A percentile compares a stretch with the other conserved stretches of the same genome.
phyloP scores from a whole-genome alignment of 2,888 invertebrate genomes.

The Synergus itoensis region DNA sequence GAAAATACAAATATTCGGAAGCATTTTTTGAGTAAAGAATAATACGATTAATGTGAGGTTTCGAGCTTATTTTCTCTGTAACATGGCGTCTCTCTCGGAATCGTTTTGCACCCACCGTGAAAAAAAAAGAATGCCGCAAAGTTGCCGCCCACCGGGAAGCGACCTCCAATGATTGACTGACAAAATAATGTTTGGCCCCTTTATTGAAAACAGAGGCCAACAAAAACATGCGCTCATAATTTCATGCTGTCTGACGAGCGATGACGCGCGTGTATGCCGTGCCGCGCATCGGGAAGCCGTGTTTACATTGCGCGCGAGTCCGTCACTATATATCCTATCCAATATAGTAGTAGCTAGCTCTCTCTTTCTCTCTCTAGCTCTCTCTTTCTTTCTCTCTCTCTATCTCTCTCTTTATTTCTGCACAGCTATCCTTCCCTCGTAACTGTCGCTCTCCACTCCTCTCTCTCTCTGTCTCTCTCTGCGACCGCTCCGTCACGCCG shows the following conservation, averaged over 20 bases:
- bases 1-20: background rate
- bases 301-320: constrained; percentile 19
- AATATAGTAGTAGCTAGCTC: background rate
- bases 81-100: constrained; percentile 12
- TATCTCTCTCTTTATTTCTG: background rate
- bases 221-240: constrained; percentile 30
- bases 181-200: constrained; percentile 56
- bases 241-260: constrained; percentile 31
- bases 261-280: constrained; percentile 32
- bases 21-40: background rate
- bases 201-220: constrained; percentile 46
- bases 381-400: background rate
- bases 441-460: background rate
- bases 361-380: background rate
- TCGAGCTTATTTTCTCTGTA: background rate
- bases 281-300: constrained; percentile 35
- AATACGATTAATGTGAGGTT: background rate
- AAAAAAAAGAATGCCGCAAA: background rate
- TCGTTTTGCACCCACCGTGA: background rate
- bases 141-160: constrained; percentile 19
- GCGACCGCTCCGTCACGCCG: constrained; percentile 9
- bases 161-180: constrained; percentile 51
- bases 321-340: background rate
- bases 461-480: background rate
- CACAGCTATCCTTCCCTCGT: background rate